A percentile compares a stretch with the other conserved stretches of the same genome.
phyloP scores from a whole-genome alignment of 2,888 invertebrate genomes.

The Barypeithes pellucidus region DNA sequence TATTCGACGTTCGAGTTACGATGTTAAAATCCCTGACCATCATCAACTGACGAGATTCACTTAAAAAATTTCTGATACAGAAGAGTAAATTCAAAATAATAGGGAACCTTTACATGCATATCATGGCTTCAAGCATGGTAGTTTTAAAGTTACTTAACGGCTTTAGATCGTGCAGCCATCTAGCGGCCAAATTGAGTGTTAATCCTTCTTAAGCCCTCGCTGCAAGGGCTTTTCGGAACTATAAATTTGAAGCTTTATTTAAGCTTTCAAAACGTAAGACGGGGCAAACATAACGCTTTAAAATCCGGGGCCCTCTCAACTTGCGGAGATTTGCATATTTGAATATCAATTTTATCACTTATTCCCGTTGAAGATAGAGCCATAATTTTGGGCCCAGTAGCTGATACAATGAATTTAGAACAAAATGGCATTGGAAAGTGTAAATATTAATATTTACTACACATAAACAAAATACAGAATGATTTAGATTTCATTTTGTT shows the following conservation, averaged over 20 bases:
- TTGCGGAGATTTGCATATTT: conserved; percentile 68
- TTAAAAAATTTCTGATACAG: too few relatives aligned
- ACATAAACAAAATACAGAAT: too few relatives aligned
- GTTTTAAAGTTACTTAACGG: conserved; percentile 19
- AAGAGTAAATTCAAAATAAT: too few relatives aligned
- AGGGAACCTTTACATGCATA: conserved; percentile 17
- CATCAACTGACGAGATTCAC: too few relatives aligned
- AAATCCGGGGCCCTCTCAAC: conserved; percentile 64
- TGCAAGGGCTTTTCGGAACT: conserved; percentile 73
- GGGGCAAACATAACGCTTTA: conserved; percentile 66
- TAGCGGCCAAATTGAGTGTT: conserved; percentile 73
- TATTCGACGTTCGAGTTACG: too few relatives aligned
- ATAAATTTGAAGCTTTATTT: conserved; percentile 77
- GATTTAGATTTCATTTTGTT: too few relatives aligned
- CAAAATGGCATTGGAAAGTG: conserved; percentile 5
- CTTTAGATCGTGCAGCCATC: conserved; percentile 55
- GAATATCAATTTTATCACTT: conserved; percentile 66
- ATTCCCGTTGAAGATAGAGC: conserved; percentile 44
- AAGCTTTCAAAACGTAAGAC: conserved; percentile 72
- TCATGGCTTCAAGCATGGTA: not conserved
- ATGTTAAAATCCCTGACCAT: too few relatives aligned
- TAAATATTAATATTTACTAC: not conserved
- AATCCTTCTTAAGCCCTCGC: conserved; percentile 70
- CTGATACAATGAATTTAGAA: conserved; percentile 3
- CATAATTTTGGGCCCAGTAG: conserved; percentile 41